These are phyloP conservation scores for Pteruthius melanotis DNA, from an alignment of 2,113 vertebrate genomes.

Conservation along the genomic window DNA sequence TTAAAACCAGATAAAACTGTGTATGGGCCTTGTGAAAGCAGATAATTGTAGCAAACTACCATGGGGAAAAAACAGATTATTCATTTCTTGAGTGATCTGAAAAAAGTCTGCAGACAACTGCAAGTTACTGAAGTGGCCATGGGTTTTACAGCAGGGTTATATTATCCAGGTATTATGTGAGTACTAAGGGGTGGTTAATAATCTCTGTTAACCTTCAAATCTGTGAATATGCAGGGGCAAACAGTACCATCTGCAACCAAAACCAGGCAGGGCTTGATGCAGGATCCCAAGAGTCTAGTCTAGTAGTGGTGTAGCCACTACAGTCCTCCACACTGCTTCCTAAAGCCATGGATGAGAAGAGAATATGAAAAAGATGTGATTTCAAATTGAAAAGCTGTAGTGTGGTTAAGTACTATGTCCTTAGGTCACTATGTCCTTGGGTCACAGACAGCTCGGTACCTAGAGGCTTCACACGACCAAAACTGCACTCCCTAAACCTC, in stretches of 20 bases:
- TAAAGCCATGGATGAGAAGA: accelerated
- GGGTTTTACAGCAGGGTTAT: neutral
- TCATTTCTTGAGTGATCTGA: neutral
- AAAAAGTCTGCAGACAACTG: neutral
- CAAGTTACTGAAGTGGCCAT: neutral
- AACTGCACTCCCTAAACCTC: neutral
- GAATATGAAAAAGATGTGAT: neutral
- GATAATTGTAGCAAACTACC: neutral
- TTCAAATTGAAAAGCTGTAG: neutral
- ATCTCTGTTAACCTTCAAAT: neutral
- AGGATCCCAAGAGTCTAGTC: neutral
- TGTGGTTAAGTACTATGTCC: neutral
- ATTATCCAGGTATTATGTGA: neutral
- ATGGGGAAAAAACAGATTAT: neutral
- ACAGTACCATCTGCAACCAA: neutral
- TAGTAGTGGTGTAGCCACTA: neutral
- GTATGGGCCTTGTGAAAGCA: neutral
- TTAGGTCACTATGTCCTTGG: neutral
- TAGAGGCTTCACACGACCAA: accelerated
- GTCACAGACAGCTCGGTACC: accelerated
- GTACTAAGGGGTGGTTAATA: neutral
- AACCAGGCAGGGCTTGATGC: neutral
- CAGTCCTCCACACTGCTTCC: neutral
- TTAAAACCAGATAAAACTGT: neutral
- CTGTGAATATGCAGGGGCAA: neutral